These are phyloP conservation scores for Lethocerus indicus DNA, from an alignment of 1,140 invertebrate species.

Conservation along the genomic window DNA sequence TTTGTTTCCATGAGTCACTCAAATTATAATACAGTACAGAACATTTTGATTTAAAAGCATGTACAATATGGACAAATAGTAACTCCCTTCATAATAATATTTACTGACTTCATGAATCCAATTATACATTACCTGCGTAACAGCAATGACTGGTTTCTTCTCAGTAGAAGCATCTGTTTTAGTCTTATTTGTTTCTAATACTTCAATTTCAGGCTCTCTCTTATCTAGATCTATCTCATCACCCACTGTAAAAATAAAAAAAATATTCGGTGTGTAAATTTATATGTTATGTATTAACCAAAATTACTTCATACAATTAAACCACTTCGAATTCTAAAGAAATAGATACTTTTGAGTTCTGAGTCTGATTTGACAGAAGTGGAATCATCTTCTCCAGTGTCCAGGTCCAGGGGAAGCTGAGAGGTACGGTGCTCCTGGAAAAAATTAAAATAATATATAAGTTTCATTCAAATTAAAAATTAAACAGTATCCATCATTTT, in stretches of 20 bases:
- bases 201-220: slow-evolving; percentile 21
- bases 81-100: no score
- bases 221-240: slow-evolving; percentile 29
- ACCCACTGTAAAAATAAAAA: slow-evolving; percentile 16
- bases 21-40: no score
- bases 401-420: slow-evolving; percentile 65
- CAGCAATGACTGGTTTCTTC: slow-evolving; percentile 6
- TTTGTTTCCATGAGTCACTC: no score
- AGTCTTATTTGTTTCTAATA: slow-evolving; percentile 19
- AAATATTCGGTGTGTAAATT: neutral
- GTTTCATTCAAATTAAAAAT: neutral
- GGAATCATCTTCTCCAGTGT: slow-evolving; percentile 61
- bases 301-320: neutral
- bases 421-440: slow-evolving; percentile 63
- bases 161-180: slow-evolving; percentile 4
- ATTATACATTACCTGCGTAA: slow-evolving; percentile 2
- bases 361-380: slow-evolving; percentile 60
- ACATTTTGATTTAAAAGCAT: no score
- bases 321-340: neutral
- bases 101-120: no score
- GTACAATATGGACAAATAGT: no score
- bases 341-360: slow-evolving; percentile 47
- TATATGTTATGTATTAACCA: neutral
- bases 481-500: neutral
- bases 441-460: neutral